Base-by-base conservation (phyloP, 2,888 invertebrate species). In the Cryptus armator region DNA sequence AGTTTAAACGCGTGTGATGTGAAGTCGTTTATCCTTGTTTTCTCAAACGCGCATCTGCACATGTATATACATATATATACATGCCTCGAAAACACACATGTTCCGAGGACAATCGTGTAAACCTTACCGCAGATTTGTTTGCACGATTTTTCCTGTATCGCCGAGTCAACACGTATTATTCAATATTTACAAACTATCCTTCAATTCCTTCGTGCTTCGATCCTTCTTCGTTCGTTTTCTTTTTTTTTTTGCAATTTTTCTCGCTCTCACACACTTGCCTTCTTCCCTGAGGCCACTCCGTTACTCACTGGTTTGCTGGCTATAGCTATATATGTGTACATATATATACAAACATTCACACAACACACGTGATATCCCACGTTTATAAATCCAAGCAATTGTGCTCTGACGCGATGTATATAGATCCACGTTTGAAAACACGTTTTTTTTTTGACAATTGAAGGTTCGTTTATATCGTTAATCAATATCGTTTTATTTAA, bases 371-470 rank as follows among this genome's bases (percentile, higher is more conserved):
- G 77, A 82, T 67, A 56, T 56, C 10, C 44, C 43, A 51, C 82
- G 82, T 77, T 82, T 77, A 29, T 72, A 72, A 78, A 83, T 78
- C 83, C 72, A 72, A 71, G 51, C 56, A 62, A 62, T 62, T 64
- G 75, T 2, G 24, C 12, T 10, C 19, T 7, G 12, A 56, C 9
- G 4, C 19, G 10, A 12, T 19, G 19, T 24, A 19, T 56, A 12
- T 48, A 24, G 24, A 37, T 37, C 10, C 56, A 5, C 4, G 19
- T 56, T 24, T 24, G 24, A 24, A 24, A 24, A 24, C 24, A 24
- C 24, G 24, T 24, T 56, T 53, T 12, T 43, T 10, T 5, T 12
- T 37, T 14, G 19, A 37, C 32, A 29, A 48, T 48, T 14, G 19
- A 53, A 9, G 46, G 16, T 70, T 51, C n/a, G 48, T 32, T 70